These are phyloP conservation scores for Aplodontia rufa DNA, from an alignment of 2,113 vertebrate genomes.

Conservation along the genomic window DNA sequence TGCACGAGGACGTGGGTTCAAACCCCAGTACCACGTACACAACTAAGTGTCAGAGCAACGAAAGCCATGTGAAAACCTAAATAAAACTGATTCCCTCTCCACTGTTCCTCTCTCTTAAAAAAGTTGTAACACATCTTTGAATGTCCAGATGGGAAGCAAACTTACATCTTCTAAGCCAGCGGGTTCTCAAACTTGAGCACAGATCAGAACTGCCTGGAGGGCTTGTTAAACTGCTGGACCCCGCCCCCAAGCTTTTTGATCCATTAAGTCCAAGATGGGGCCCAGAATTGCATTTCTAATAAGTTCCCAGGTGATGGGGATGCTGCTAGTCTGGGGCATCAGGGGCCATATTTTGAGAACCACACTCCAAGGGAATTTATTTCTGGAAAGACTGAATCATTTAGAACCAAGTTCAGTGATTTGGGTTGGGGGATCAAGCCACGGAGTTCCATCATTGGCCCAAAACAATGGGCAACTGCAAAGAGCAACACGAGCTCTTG, in stretches of 20 bases:
- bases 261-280: constrained; percentile 3
- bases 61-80: too few relatives aligned
- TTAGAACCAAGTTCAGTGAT: constrained; percentile 7
- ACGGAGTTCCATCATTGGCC: not conserved
- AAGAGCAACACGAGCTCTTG: not conserved
- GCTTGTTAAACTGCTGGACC: not conserved
- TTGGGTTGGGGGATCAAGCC: not conserved
- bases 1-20: too few relatives aligned
- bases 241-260: not conserved
- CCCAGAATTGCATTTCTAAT: not conserved
- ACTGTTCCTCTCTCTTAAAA: too few relatives aligned
- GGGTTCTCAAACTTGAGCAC: not conserved
- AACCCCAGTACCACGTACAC: too few relatives aligned
- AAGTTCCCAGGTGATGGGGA: not conserved
- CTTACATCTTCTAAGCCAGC: not conserved
- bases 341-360: not conserved
- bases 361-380: not conserved
- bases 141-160: not conserved
- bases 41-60: too few relatives aligned
- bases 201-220: not conserved
- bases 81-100: too few relatives aligned
- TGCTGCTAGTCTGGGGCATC: not conserved
- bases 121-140: not conserved
- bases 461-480: not conserved
- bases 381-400: constrained; percentile 42